These are phyloP conservation scores for Oryzias sinensis DNA, from an alignment of 2,797 vertebrate genomes.

Conservation along the genomic window DNA sequence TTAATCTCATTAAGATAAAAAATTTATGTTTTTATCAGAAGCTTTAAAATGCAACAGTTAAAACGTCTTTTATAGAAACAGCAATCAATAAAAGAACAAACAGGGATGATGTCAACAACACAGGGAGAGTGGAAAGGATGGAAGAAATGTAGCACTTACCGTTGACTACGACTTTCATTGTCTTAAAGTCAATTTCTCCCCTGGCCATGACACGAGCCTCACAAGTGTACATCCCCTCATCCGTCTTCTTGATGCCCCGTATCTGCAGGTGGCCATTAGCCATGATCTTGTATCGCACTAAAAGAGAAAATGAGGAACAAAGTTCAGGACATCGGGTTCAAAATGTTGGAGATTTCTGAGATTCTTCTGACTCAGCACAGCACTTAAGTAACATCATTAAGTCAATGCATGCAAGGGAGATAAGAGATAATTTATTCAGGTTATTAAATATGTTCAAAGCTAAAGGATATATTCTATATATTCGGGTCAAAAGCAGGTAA, in stretches of 20 bases:
- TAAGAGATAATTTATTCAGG: not conserved
- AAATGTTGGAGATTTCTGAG: not conserved
- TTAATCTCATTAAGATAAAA: no score
- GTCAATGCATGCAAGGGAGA: not conserved
- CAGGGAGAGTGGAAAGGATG: conserved; percentile 6
- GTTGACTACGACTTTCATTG: conserved; percentile 92
- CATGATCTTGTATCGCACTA: conserved; percentile 87
- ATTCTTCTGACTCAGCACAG: not conserved
- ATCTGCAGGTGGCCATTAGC: conserved; percentile 94
- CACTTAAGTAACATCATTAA: not conserved
- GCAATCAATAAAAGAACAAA: no score
- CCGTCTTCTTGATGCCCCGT: conserved; percentile 91
- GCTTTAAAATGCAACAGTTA: no score
- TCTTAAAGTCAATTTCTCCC: conserved; percentile 93
- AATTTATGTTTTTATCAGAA: no score
- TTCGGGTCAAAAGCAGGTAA: no score
- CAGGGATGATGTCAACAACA: not conserved
- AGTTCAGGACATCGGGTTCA: not conserved
- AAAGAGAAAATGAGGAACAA: conserved; percentile 15
- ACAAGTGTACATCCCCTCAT: conserved; percentile 92
- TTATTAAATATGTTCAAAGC: no score
- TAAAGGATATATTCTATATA: no score
- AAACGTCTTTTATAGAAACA: no score
- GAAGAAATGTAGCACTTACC: conserved; percentile 79
- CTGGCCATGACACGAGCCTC: conserved; percentile 93